Conservation (phyloP, 2,888 invertebrate genomes). For the Caenorhabditis sp. region DNA sequence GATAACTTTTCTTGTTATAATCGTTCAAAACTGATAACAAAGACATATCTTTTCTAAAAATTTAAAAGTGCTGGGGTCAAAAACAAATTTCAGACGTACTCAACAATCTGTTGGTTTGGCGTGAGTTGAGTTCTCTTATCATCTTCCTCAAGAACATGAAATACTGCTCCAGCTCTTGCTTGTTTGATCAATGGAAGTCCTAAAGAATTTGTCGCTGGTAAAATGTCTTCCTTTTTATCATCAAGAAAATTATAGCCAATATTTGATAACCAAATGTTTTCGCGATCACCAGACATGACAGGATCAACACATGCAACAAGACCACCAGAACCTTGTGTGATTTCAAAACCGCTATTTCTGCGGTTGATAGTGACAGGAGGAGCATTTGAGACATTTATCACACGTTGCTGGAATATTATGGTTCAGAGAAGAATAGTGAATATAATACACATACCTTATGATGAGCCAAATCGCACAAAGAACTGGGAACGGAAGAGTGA, state of each 20-base stretch:
- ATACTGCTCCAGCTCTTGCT: conserved; percentile 61
- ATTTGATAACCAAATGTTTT: conserved; percentile 63
- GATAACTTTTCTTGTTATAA: conserved; percentile 63
- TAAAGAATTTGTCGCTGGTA: conserved; percentile 57
- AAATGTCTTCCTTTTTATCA: conserved; percentile 44
- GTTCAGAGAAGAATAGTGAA: background rate
- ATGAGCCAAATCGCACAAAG: conserved; percentile 28
- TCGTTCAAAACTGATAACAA: conserved; percentile 60
- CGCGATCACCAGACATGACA: conserved; percentile 61
- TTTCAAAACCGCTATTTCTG: conserved; percentile 61
- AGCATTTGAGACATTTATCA: conserved; percentile 68
- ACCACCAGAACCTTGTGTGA: conserved; percentile 65
- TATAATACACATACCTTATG: conserved; percentile 21
- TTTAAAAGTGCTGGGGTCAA: background rate
- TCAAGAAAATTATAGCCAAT: conserved; percentile 55
- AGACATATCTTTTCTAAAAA: conserved; percentile 60
- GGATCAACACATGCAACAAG: conserved; percentile 67
- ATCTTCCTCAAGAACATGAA: conserved; percentile 60
- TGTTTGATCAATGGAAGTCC: conserved; percentile 63
- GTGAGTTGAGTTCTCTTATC: conserved; percentile 52
- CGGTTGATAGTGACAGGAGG: conserved; percentile 63
- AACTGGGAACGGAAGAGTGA: background rate
- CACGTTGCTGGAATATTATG: conserved; percentile 57
- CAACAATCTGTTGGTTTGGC: conserved; percentile 49
- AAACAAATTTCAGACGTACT: conserved; percentile 44